Evolutionary conservation across 2,797 vertebrate species (phyloP), one percentile per base, ranked within the genome.

Genomic region (Microctenopoma lineatum): DNA sequence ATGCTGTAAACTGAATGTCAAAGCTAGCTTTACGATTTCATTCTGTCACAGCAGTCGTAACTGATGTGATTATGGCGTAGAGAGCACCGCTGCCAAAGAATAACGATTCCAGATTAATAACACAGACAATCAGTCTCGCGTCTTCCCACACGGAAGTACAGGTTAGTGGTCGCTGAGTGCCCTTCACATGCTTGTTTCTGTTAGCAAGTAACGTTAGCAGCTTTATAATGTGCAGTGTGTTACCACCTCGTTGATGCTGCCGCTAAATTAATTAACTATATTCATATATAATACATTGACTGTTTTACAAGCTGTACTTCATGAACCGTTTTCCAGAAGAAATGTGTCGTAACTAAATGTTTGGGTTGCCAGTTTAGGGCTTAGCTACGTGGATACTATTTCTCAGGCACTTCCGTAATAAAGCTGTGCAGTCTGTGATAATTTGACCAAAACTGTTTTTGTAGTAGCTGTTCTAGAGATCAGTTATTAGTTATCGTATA

Each of bases 101-200:
- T 5, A 48, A 2, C 2, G 21, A 57, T 13, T 10, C n/a, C 2
- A 42, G 5, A 4, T 55, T 3, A 32, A 26, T 18, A 14, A 27
- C 5, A 54, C 1, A 38, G 27, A 42, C 11, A 13, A 5, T 26
- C 57, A 26, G 16, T 3, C 10, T 12, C 0, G 27, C 3, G 1
- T 25, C 6, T 56, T 38, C 59, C 8, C 11, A 74, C 45, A 70
- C 73, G 80, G 70, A 85, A 79, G 46, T 0, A 45, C 27, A 73
- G 26, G 59, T 69, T 14, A 48, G 66, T 63, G 13, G 3, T 21
- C 21, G 34, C 1, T 53, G 65, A 76, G 75, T 65, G 51, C 11
- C 18, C 0, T 39, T 56, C 10, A 29, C 38, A 2, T 34, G 59
- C 27, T 68, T 2, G 1, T 55, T 50, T 29, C 26, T 56, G 45